Conservation (phyloP, 2,888 invertebrate genomes). For the Phortica magna region DNA sequence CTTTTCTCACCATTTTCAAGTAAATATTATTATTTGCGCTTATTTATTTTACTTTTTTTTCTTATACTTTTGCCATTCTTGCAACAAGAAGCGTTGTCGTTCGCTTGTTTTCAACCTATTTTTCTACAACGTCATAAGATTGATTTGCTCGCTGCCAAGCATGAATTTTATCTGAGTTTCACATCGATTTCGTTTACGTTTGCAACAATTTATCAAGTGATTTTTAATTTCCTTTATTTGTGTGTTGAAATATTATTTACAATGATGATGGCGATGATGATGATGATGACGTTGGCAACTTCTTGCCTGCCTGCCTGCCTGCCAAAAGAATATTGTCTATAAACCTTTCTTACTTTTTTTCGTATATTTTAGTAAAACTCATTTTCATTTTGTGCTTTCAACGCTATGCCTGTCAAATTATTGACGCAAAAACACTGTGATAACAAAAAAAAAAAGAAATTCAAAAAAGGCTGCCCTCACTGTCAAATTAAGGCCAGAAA, state of each 20-base stretch:
- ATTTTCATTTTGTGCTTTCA: neutral
- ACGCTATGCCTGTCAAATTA: neutral
- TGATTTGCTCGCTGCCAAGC: conserved; percentile 19
- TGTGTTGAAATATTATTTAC: conserved; percentile 34
- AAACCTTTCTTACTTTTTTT: neutral
- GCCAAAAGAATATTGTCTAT: too few species aligned
- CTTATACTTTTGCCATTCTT: conserved; percentile 17
- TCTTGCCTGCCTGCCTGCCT: too few species aligned
- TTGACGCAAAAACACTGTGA: neutral
- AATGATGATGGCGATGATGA: conserved; percentile 38
- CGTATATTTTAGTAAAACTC: neutral
- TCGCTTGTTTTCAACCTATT: neutral
- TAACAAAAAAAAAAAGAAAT: neutral
- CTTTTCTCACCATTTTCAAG: conserved; percentile 8
- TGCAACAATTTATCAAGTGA: conserved; percentile 52
- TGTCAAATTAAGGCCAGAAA: conserved; percentile 18
- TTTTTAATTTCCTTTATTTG: conserved; percentile 50
- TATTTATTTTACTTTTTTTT: neutral
- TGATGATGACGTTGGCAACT: conserved; percentile 27
- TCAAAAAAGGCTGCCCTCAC: neutral
- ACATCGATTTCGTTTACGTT: conserved; percentile 30
- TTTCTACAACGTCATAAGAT: conserved; percentile 38
- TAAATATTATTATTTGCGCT: conserved; percentile 35
- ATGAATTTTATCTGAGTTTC: conserved; percentile 26
- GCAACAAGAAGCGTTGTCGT: neutral